phyloP scores from a whole-genome alignment of 2,888 invertebrate genomes.

The Hirtodrosophila cameraria region DNA sequence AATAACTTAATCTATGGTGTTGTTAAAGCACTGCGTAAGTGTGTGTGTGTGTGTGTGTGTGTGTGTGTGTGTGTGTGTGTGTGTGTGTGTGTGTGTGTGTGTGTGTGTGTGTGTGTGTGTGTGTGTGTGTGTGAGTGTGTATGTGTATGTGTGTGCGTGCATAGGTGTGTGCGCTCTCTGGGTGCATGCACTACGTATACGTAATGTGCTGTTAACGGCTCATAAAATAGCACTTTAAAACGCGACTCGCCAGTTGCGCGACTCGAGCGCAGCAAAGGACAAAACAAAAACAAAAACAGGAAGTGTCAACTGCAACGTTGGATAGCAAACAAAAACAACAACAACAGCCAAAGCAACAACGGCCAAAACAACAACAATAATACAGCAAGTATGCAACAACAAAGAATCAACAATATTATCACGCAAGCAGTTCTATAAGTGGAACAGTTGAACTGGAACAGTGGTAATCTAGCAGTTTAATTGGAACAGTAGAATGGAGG shows the following conservation, averaged over 20 bases:
- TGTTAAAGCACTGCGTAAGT: slow-evolving; percentile 10
- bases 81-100: slow-evolving; percentile 2
- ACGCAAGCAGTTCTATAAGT: slow-evolving; percentile 15
- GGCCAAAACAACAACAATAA: slow-evolving; percentile 22
- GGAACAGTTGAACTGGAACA: background rate
- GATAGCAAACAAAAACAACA: slow-evolving; percentile 26
- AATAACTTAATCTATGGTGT: slow-evolving; percentile 55
- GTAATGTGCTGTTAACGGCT: slow-evolving; percentile 69
- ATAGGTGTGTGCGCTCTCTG: background rate
- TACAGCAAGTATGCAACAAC: slow-evolving; percentile 15
- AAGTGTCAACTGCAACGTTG: slow-evolving; percentile 62
- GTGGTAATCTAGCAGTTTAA: background rate
- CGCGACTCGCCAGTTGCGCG: slow-evolving; percentile 44
- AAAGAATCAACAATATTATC: slow-evolving; percentile 8
- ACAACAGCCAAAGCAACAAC: slow-evolving; percentile 25
- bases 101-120: background rate
- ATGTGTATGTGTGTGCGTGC: slow-evolving; percentile 1
- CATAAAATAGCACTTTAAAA: slow-evolving; percentile 75
- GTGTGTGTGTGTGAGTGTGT: background rate
- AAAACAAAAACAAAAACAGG: slow-evolving; percentile 69
- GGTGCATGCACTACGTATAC: slow-evolving; percentile 47
- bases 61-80: background rate
- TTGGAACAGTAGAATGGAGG: no score
- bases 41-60: background rate
- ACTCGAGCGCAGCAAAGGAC: slow-evolving; percentile 37